Evolutionary conservation across 2,113 vertebrate species (phyloP), one percentile per base, ranked within the genome.

Genomic region (Zonotrichia leucophrys): DNA sequence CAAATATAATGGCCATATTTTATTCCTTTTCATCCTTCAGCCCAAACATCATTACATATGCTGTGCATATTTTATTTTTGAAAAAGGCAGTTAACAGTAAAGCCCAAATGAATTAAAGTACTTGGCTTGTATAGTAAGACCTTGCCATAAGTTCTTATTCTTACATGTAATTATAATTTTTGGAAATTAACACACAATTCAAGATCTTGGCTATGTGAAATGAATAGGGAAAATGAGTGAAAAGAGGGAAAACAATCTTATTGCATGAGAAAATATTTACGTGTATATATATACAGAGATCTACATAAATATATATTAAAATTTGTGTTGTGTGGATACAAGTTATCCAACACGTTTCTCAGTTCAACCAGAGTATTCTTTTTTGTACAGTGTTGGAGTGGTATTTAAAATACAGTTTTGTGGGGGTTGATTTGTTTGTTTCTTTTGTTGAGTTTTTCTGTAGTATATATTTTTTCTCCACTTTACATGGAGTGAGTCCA

Each of bases 1-100:
- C 20, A 83, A 41, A 73, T 30, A 17, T 41, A 73, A 76, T 56
- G 31, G 8, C 22, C 28, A 87, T 80, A 37, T 94, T 76, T 86
- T 77, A 86, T 83, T 94, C 41, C 16, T 80, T 94, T 86, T 88
- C 37, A 83, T 90, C 63, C 28, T 59, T 86, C n/a, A 76, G 13
- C 24, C 10, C 28, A 73, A 85, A 23, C 8, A 66, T 91, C 55
- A 50, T 66, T 76, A 58, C 25, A 66, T 60, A 69, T 3, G 0
- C n/a, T 60, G 5, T n/a, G 5, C 41, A 12, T 3, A 31, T 83
- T 79, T 83, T 41, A 69, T 85, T 60, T 15, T 72, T 70, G 23
- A 58, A 70, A 79, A 55, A 52, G 12, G 2, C 19, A 68, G 5
- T 37, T 84, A 84, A 6, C 9, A 62, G 9, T 49, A 44, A 90